Percentiles rank a stretch among this genome's conserved stretches.
phyloP scores from a whole-genome alignment of 2,113 vertebrate genomes.

The Grammomys surdaster region DNA sequence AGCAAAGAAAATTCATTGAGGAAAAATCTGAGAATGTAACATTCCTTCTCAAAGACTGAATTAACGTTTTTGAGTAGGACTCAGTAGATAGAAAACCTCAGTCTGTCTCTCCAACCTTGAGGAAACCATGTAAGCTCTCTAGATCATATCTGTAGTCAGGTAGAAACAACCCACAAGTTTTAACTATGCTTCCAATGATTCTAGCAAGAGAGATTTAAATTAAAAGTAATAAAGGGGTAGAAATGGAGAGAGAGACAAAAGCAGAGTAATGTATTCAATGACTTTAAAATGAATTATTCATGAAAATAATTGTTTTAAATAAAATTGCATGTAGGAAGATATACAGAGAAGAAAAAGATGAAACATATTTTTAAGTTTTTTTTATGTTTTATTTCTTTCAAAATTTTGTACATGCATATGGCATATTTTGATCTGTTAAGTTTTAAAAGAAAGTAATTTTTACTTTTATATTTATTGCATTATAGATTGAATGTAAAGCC shows the following conservation, averaged over 20 bases:
- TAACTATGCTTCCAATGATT: neutral
- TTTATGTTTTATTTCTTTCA: neutral
- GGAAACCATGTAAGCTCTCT: neutral
- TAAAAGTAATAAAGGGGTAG: neutral
- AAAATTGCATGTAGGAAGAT: neutral
- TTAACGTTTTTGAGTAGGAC: neutral
- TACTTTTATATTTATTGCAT: neutral
- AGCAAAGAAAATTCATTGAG: conserved; percentile 54
- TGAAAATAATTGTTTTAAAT: neutral
- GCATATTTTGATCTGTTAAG: neutral
- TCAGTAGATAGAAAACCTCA: conserved; percentile 44
- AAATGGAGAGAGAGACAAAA: neutral
- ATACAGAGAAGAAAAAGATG: neutral
- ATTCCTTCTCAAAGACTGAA: neutral
- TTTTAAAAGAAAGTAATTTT: conserved; percentile 51
- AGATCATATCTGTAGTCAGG: conserved; percentile 11
- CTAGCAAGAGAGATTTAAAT: neutral
- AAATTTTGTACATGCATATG: neutral
- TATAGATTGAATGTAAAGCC: neutral
- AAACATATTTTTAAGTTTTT: neutral
- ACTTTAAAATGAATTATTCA: neutral
- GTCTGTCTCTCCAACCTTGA: neutral
- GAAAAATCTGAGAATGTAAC: conserved; percentile 38
- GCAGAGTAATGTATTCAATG: neutral
- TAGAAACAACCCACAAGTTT: neutral